Percentiles rank a stretch among this genome's conserved stretches.
These are phyloP conservation scores for Sula dactylatra DNA, from an alignment of 2,113 vertebrate genomes.

Conservation along the genomic window DNA sequence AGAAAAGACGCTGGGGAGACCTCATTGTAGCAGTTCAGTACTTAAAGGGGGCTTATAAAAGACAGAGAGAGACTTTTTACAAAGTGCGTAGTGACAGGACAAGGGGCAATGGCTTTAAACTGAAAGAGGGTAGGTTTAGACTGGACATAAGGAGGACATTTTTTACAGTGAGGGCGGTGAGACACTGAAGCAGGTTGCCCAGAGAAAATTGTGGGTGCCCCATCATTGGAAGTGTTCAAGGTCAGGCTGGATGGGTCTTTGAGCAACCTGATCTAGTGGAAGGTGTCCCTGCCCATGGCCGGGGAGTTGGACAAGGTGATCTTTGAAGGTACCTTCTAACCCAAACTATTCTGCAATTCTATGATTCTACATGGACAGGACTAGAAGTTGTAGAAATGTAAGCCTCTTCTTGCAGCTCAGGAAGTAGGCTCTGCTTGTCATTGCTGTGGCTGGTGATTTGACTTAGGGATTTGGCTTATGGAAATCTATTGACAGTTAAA, in stretches of 20 bases:
- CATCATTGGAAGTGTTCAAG: neutral
- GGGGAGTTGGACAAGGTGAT: neutral
- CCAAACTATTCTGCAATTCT: neutral
- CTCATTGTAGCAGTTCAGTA: neutral
- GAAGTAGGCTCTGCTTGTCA: neutral
- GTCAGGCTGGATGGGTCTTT: neutral
- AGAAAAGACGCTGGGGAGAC: neutral
- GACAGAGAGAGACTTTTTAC: neutral
- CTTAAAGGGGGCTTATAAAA: neutral
- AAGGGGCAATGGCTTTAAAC: accelerated
- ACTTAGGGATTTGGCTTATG: neutral
- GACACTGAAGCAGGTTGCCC: neutral
- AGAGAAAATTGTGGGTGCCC: neutral
- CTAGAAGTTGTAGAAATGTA: neutral
- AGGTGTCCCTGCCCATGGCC: neutral
- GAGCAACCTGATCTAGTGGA: neutral
- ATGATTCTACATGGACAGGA: neutral
- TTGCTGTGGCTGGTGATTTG: neutral
- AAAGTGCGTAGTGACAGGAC: neutral
- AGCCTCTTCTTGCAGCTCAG: neutral
- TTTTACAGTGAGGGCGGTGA: neutral
- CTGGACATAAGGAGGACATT: neutral
- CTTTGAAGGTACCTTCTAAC: neutral
- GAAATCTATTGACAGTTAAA: neutral
- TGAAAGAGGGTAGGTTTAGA: accelerated